phyloP scores from a whole-genome alignment of 2,888 invertebrate species.

The Lasioglossum villosulum region DNA sequence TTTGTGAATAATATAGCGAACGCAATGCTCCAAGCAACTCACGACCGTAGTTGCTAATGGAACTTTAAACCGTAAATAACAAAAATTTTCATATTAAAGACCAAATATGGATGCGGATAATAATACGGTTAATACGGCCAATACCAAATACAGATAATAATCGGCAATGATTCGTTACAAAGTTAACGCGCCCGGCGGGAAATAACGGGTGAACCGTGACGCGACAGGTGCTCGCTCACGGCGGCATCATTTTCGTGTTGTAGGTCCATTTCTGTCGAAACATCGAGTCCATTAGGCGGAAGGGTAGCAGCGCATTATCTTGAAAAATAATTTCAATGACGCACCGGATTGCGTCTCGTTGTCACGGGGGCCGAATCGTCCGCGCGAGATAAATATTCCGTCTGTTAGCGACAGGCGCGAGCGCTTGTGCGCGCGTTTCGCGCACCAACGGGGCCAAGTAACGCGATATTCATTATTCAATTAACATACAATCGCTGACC shows the following conservation, averaged over 20 bases:
- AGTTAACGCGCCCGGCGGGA: slow-evolving; percentile 12
- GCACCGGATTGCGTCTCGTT: slow-evolving; percentile 67
- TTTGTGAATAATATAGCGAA: no score
- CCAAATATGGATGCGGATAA: no score
- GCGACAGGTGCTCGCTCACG: not conserved
- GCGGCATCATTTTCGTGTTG: slow-evolving; percentile 28
- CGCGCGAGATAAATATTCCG: slow-evolving; percentile 71
- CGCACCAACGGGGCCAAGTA: slow-evolving; percentile 73
- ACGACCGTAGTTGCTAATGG: no score
- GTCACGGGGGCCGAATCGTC: slow-evolving; percentile 67
- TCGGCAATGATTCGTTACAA: not conserved
- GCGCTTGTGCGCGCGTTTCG: slow-evolving; percentile 66
- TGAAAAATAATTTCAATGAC: slow-evolving; percentile 69
- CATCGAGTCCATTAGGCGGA: slow-evolving; percentile 43
- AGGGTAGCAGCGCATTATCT: slow-evolving; percentile 17
- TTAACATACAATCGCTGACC: slow-evolving; percentile 57
- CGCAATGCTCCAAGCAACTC: no score
- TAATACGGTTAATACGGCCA: no score
- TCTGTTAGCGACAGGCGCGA: slow-evolving; percentile 56
- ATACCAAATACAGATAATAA: no score
- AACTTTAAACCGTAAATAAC: not conserved
- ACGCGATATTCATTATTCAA: slow-evolving; percentile 68
- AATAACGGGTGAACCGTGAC: slow-evolving; percentile 19
- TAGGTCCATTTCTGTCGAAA: slow-evolving; percentile 11
- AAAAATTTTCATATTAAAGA: not conserved